A percentile compares a stretch with the other conserved stretches of the same genome.
phyloP scores from a whole-genome alignment of 2,113 vertebrate genomes.

The Centropus unirufus region DNA sequence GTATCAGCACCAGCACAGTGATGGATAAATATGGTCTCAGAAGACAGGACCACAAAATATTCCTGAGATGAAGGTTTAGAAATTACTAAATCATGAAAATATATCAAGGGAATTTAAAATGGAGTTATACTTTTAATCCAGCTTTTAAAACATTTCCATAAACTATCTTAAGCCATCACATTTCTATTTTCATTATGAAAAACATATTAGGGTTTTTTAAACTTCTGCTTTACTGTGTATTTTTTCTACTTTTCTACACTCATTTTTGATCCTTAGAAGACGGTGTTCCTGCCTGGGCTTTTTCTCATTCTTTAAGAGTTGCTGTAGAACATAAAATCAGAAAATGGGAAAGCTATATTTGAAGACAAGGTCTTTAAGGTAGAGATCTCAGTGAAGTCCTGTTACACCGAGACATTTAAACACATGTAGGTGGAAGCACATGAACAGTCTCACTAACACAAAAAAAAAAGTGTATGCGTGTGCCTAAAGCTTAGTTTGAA shows the following conservation, averaged over 20 bases:
- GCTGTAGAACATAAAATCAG: neutral
- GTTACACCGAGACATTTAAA: neutral
- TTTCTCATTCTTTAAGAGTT: neutral
- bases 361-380: neutral
- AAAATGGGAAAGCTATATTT: neutral
- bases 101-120: conserved; percentile 50
- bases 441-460: neutral
- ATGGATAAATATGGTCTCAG: conserved; percentile 33
- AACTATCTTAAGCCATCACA: neutral
- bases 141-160: conserved; percentile 27
- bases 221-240: neutral
- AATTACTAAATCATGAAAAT: conserved; percentile 66
- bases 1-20: neutral
- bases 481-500: neutral
- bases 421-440: neutral
- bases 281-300: neutral
- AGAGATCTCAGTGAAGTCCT: neutral
- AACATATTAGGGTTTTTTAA: neutral
- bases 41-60: conserved; percentile 57
- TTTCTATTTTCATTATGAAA: neutral
- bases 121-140: conserved; percentile 43
- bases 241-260: neutral
- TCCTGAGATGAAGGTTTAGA: conserved; percentile 66
- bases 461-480: neutral
- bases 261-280: neutral